These are phyloP conservation scores for Parazoanthus darwini DNA, from an alignment of 92 coral and sea anemone genomes.

Conservation along the genomic window DNA sequence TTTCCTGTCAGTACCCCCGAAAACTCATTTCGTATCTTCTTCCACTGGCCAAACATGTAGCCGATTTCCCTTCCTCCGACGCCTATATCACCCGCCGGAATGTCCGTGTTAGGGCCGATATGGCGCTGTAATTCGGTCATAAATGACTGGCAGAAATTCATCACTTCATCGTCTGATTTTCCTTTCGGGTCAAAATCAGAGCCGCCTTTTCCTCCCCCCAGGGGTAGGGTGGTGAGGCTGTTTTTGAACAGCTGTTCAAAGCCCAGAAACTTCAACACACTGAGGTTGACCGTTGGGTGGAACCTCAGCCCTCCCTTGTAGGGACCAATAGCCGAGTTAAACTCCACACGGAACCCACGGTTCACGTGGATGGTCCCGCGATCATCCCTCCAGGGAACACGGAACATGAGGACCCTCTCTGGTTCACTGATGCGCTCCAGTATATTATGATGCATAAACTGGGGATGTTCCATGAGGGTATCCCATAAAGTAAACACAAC, in stretches of 20 bases:
- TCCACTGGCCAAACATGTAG: constrained; percentile 91
- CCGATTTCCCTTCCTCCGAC: constrained; percentile 92
- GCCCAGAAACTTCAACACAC: constrained; percentile 85
- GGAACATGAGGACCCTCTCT: constrained; percentile 84
- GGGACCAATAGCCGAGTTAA: constrained; percentile 88
- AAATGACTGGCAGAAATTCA: constrained; percentile 92
- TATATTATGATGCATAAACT: constrained; percentile 60
- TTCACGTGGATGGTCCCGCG: constrained; percentile 71
- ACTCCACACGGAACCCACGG: constrained; percentile 85
- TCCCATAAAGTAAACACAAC: constrained; percentile 79
- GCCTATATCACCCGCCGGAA: constrained; percentile 92
- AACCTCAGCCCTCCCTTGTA: constrained; percentile 86
- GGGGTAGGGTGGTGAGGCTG: constrained; percentile 85
- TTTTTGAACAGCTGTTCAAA: constrained; percentile 89
- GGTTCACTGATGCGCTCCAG: constrained; percentile 88
- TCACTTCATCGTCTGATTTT: constrained; percentile 81
- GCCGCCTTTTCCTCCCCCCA: constrained; percentile 92
- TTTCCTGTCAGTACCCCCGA: constrained; percentile 91
- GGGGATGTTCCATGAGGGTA: constrained; percentile 57
- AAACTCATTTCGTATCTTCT: constrained; percentile 84
- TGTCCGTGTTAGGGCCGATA: constrained; percentile 92
- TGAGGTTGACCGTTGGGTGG: constrained; percentile 81
- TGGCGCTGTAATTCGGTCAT: constrained; percentile 91
- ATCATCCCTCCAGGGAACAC: constrained; percentile 92
- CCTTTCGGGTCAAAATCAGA: constrained; percentile 92